Evolutionary conservation across 2,888 invertebrate genomes (phyloP).

Genomic region (Caenorhabditis sp.): DNA sequence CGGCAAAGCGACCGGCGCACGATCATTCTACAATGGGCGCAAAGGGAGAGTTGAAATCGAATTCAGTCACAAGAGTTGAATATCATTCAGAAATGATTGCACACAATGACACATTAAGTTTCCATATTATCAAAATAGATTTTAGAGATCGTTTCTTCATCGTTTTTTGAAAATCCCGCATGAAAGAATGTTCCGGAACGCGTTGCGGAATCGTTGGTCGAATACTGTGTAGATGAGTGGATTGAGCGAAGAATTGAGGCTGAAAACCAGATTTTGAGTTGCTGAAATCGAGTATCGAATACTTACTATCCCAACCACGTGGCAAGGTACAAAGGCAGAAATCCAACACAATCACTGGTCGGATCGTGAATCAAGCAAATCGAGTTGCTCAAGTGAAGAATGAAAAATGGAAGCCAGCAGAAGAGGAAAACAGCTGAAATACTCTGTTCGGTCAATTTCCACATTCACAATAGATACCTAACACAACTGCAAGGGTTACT

Average conservation of each 20-base stretch:
- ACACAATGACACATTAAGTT: slow-evolving; percentile 36
- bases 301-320: slow-evolving; percentile 93
- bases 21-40: slow-evolving; percentile 8
- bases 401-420: slow-evolving; percentile 99
- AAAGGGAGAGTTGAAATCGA: neutral
- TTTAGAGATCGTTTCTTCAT: slow-evolving; percentile 21
- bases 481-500: slow-evolving; percentile 96
- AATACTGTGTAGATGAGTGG: slow-evolving; percentile 78
- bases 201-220: slow-evolving; percentile 77
- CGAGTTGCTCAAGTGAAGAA: slow-evolving; percentile 96
- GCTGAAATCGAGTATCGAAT: neutral
- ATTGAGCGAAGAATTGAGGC: slow-evolving; percentile 77
- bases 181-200: slow-evolving; percentile 74
- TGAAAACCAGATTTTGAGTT: no score
- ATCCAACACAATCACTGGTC: slow-evolving; percentile 69
- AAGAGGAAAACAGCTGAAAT: slow-evolving; percentile 92
- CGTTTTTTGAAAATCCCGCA: slow-evolving; percentile 62
- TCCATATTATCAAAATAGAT: slow-evolving; percentile 16
- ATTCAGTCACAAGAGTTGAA: no score
- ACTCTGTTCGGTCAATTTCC: neutral
- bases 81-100: slow-evolving; percentile 4
- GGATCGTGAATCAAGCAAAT: slow-evolving; percentile 85
- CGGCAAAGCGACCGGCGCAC: slow-evolving; percentile 4
- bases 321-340: slow-evolving; percentile 87
- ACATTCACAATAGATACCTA: slow-evolving; percentile 84